Conservation (phyloP, 2,888 invertebrate species). For the Phrixothrix hirtus region DNA sequence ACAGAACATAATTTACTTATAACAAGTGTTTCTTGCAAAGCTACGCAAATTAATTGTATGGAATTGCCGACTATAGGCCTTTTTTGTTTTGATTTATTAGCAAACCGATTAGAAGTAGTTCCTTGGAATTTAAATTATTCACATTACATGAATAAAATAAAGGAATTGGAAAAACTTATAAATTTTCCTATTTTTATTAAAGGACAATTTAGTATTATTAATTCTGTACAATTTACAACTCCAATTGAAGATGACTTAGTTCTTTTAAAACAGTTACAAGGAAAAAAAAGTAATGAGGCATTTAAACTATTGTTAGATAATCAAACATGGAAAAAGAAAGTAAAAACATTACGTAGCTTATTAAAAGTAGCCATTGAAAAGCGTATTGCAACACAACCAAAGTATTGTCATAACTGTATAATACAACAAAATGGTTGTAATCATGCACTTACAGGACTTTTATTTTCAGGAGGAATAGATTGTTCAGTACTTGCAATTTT, state of each 20-base stretch:
- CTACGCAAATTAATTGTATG: slow-evolving; percentile 57
- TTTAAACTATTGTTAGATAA: slow-evolving; percentile 47
- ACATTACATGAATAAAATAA: slow-evolving; percentile 48
- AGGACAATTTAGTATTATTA: slow-evolving; percentile 8
- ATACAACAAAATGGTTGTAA: slow-evolving; percentile 45
- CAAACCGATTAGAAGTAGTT: slow-evolving; percentile 52
- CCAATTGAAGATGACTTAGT: slow-evolving; percentile 35
- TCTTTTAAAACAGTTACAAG: slow-evolving; percentile 39
- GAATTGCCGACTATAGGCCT: slow-evolving; percentile 69
- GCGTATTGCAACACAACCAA: slow-evolving; percentile 65
- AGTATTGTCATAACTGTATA: slow-evolving; percentile 66
- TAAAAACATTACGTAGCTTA: slow-evolving; percentile 57
- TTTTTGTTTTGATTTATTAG: slow-evolving; percentile 59
- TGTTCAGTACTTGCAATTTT: slow-evolving; percentile 87
- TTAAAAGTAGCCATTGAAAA: slow-evolving; percentile 64
- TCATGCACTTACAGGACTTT: slow-evolving; percentile 61
- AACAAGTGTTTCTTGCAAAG: slow-evolving; percentile 63
- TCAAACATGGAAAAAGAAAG: slow-evolving; percentile 49
- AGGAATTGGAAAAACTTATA: slow-evolving; percentile 48
- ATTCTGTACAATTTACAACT: slow-evolving; percentile 27
- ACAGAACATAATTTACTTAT: slow-evolving; percentile 54
- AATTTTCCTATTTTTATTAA: slow-evolving; percentile 42
- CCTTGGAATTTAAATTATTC: slow-evolving; percentile 53
- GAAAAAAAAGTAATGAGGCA: slow-evolving; percentile 48
- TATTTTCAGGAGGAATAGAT: slow-evolving; percentile 97